Conservation (phyloP, 2,797 vertebrate species). For the Lithobates pipiens region DNA sequence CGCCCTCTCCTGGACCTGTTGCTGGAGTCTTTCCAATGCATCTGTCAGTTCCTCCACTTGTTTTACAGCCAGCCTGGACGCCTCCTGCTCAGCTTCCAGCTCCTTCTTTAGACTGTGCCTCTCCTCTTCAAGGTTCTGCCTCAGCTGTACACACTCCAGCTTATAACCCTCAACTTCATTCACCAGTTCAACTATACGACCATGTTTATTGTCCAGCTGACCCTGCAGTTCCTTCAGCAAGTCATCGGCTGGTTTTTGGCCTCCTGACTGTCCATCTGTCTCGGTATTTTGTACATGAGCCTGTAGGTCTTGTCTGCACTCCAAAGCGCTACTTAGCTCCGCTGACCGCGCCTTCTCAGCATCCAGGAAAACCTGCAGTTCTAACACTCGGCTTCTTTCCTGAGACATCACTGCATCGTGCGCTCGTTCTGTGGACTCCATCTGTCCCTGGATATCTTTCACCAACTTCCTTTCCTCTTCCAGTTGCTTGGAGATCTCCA, state of each 20-base stretch:
- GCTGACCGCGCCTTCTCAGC: conserved; percentile 80
- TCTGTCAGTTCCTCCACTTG: conserved; percentile 79
- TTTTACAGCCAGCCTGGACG: conserved; percentile 75
- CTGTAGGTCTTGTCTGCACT: conserved; percentile 80
- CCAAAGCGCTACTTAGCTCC: conserved; percentile 84
- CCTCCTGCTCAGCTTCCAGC: conserved; percentile 79
- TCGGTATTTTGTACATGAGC: conserved; percentile 72
- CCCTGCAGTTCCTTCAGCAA: conserved; percentile 84
- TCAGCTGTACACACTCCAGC: conserved; percentile 82
- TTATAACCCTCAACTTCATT: conserved; percentile 86
- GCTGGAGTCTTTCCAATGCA: conserved; percentile 78
- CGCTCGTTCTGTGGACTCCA: conserved; percentile 72
- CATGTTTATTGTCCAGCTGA: conserved; percentile 88
- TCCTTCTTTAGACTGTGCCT: conserved; percentile 76
- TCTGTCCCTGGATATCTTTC: conserved; percentile 76
- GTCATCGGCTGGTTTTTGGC: conserved; percentile 72
- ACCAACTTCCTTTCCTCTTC: conserved; percentile 83
- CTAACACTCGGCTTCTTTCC: conserved; percentile 77
- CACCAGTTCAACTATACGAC: conserved; percentile 83
- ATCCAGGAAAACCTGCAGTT: conserved; percentile 88
- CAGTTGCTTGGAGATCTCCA: conserved; percentile 79
- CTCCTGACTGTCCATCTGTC: conserved; percentile 65
- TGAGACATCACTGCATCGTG: conserved; percentile 78
- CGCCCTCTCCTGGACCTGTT: conserved; percentile 81
- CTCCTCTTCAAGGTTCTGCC: conserved; percentile 83